These are phyloP conservation scores for Lycorma delicatula DNA, from an alignment of 1,140 invertebrate species.

Conservation along the genomic window DNA sequence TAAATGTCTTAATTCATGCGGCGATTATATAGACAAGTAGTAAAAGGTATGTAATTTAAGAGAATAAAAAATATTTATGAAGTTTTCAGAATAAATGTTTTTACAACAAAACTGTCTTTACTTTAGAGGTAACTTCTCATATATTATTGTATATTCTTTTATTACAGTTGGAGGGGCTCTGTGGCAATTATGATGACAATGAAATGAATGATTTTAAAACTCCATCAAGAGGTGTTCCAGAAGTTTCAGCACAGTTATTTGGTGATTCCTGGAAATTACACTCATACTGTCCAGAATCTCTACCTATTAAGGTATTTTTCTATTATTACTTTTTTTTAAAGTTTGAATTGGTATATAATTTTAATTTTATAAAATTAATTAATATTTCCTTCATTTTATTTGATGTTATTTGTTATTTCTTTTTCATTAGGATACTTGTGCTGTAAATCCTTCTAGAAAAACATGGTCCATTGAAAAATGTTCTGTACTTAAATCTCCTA, in stretches of 20 bases:
- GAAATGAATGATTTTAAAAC: slow-evolving; percentile 73
- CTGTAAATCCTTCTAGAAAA: slow-evolving; percentile 58
- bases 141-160: too few species aligned
- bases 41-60: too few species aligned
- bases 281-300: slow-evolving; percentile 51
- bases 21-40: too few species aligned
- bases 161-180: slow-evolving; percentile 65
- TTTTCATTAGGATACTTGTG: slow-evolving; percentile 53
- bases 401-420: background rate
- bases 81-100: too few species aligned
- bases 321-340: too few species aligned
- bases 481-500: slow-evolving; percentile 55
- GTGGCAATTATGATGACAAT: slow-evolving; percentile 85
- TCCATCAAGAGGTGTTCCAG: slow-evolving; percentile 59
- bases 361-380: background rate
- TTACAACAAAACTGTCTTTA: too few species aligned
- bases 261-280: slow-evolving; percentile 83
- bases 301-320: slow-evolving; percentile 16
- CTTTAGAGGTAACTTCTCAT: too few species aligned
- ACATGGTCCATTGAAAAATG: slow-evolving; percentile 70
- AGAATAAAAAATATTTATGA: background rate
- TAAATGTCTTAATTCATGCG: too few species aligned
- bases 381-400: background rate
- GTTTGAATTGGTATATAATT: background rate
- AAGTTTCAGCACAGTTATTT: slow-evolving; percentile 63